These are phyloP conservation scores for Atta texana DNA, from an alignment of 1,140 invertebrate species.

Conservation along the genomic window DNA sequence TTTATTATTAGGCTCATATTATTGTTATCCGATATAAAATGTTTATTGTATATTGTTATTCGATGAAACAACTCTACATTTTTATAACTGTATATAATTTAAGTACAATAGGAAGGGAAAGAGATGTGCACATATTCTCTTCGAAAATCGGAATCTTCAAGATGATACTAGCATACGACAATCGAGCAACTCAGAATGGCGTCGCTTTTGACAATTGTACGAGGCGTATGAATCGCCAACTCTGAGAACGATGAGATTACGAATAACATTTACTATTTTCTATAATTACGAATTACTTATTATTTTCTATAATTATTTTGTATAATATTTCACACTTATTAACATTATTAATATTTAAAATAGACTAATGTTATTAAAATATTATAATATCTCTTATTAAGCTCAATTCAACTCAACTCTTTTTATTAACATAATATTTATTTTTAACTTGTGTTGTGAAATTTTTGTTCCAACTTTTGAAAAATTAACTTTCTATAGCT, in stretches of 20 bases:
- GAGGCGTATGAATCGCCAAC: conserved; percentile 13
- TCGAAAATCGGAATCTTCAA: conserved; percentile 45
- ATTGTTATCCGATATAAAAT: neutral
- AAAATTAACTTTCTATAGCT: too few relatives aligned
- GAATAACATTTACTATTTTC: neutral
- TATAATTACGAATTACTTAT: too few relatives aligned
- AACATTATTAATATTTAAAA: neutral
- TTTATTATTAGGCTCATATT: neutral
- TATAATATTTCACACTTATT: neutral
- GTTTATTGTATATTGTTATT: too few relatives aligned
- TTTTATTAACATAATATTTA: neutral
- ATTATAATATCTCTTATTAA: neutral
- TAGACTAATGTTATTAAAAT: neutral
- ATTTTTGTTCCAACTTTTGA: too few relatives aligned
- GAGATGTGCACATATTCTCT: conserved; percentile 9
- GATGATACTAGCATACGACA: conserved; percentile 66
- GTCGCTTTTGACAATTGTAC: conserved; percentile 22
- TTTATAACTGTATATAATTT: conserved; percentile 23
- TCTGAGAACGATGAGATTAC: conserved; percentile 11
- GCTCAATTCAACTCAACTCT: neutral
- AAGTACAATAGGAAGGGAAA: neutral
- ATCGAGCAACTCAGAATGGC: conserved; percentile 67
- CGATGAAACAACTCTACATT: neutral
- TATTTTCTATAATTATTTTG: neutral
- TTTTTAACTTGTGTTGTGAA: neutral